Evolutionary conservation across 1,140 invertebrate species (phyloP), one percentile per base, ranked within the genome.

Genomic region (Trichomalopsis sarcophagae): DNA sequence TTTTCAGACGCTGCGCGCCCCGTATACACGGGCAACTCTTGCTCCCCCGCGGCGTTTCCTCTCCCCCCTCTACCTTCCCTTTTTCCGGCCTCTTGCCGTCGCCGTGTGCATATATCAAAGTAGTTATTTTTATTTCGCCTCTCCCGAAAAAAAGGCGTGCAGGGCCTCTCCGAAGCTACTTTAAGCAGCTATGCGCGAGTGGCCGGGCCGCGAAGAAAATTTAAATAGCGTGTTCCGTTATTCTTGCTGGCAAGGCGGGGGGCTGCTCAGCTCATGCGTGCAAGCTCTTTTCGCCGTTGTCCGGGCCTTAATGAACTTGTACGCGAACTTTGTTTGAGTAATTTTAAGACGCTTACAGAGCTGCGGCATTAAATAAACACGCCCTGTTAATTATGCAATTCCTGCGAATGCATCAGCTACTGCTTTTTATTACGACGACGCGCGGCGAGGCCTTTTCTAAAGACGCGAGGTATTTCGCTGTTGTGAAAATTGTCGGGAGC

Each of bases 1-100:
- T 87, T 87, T 88, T 87, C 81, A 84, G 27, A 13, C 14, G 30
- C 55, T 44, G 7, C 33, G 7, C 33, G 30, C 27, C 17, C 1
- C 1, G 71, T 62, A 75, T 66, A 62, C 7, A 55, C 14, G 7
- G 4, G 50, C 50, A 2, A 62, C 23, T 21, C n/a, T 47, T 82
- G 6, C 23, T 55, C 9, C 40, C 40, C 13, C 71, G 40, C 62
- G 27, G 27, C 21, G 36, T 21, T 80, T 5, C 62, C 47, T 4
- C 11, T 21, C 27, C 33, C 14, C 50, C 2, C 2, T 27, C 27
- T 27, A 27, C 17, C 44, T 11, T 47, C 50, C 47, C 14, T 50
- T 30, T 62, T 21, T 62, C 30, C 50, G 55, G 14, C 21, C 30
- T 71, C 69, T 71, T 71, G 21, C 30, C 21, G 2, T n/a, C 66